Evolutionary conservation across 2,888 invertebrate genomes (phyloP).

Genomic region (Epistrophella euchroma): DNA sequence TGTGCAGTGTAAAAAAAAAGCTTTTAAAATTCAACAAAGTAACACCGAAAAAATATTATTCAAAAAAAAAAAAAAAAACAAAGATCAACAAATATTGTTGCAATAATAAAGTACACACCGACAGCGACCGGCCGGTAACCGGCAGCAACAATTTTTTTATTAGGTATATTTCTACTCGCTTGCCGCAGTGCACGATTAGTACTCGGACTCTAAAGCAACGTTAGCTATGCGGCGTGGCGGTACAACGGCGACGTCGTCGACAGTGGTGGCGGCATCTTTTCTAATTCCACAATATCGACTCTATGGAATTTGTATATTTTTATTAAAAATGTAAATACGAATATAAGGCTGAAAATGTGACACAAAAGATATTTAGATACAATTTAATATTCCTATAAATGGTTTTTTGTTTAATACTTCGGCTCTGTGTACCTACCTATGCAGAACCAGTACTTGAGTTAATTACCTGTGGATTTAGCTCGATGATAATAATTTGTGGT

Average conservation of each 20-base stretch:
- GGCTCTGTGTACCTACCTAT: neutral
- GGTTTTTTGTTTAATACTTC: neutral
- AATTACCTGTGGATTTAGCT: constrained; percentile 56
- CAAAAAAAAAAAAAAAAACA: constrained; percentile 16
- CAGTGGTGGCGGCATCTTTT: constrained; percentile 52
- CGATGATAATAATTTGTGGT: constrained; percentile 51
- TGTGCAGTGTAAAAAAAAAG: constrained; percentile 58
- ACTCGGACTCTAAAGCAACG: constrained; percentile 21
- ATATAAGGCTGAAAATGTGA: constrained; percentile 43
- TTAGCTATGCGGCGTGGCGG: neutral
- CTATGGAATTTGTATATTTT: constrained; percentile 56
- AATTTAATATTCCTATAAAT: constrained; percentile 18
- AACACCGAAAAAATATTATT: constrained; percentile 18
- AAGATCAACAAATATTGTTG: constrained; percentile 62
- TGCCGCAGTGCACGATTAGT: constrained; percentile 15
- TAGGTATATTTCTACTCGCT: neutral
- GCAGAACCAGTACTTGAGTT: constrained; percentile 37
- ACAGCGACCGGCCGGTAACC: constrained; percentile 58
- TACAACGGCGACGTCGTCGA: neutral
- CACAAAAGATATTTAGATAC: constrained; percentile 36
- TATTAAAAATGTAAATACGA: constrained; percentile 62
- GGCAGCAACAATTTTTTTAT: constrained; percentile 17
- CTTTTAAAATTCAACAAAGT: constrained; percentile 61
- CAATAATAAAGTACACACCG: constrained; percentile 55
- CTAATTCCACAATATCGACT: constrained; percentile 45